Percentiles rank a stretch among this genome's conserved stretches.
Evolutionary conservation across 2,797 vertebrate species (phyloP).

Genomic region (Falco novaeseelandiae): DNA sequence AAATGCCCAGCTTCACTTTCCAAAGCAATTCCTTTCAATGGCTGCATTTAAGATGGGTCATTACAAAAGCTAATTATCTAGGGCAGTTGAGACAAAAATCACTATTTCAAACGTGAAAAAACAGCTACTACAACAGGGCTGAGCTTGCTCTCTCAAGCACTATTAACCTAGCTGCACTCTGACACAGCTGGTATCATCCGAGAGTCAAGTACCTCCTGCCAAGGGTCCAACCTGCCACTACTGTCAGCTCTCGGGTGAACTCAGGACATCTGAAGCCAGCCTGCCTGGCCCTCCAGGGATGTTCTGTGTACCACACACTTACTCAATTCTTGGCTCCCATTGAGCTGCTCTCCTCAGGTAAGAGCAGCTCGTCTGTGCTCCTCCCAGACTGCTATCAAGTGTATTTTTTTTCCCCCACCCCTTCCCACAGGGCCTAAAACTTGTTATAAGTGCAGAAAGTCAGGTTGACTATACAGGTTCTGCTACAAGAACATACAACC

Average conservation of each 20-base stretch:
- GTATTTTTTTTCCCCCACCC: not conserved
- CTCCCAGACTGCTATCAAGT: not conserved
- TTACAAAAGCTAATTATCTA: not conserved
- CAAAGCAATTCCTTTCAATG: not conserved
- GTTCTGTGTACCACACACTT: not conserved
- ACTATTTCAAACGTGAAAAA: not conserved
- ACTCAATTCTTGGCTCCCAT: not conserved
- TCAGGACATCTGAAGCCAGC: not conserved
- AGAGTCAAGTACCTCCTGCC: not conserved
- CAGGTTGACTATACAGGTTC: slow-evolving; percentile 41
- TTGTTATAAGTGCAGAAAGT: not conserved
- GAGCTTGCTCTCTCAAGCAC: not conserved
- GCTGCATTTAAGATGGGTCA: not conserved
- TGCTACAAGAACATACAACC: not conserved
- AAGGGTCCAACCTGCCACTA: fast-evolving
- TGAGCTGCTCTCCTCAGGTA: not conserved
- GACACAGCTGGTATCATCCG: not conserved
- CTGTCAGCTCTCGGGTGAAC: fast-evolving
- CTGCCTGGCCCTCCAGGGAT: not conserved
- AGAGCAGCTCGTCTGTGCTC: slow-evolving; percentile 9
- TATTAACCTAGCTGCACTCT: not conserved
- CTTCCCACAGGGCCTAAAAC: slow-evolving; percentile 13
- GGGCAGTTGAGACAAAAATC: not conserved
- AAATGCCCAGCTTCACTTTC: not conserved
- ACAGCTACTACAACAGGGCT: not conserved